A percentile compares a stretch with the other conserved stretches of the same genome.
Evolutionary conservation across 2,888 invertebrate genomes (phyloP).

Genomic region (Tipula vernalis): DNA sequence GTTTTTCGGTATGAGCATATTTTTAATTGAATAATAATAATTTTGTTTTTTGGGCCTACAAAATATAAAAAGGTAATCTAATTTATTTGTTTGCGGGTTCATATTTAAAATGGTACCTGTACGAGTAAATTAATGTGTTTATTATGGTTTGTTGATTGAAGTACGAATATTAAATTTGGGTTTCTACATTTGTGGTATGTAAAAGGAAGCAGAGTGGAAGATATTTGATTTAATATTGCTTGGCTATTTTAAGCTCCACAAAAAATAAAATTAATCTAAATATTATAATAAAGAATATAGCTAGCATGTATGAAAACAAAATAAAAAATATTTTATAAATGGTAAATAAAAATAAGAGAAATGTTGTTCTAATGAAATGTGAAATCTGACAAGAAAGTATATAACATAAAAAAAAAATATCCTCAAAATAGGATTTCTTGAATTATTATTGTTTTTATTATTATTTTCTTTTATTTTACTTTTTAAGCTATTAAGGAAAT

Average conservation of each 20-base stretch:
- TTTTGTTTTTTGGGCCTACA: background rate
- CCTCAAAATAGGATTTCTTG: background rate
- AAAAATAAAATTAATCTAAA: background rate
- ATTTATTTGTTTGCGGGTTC: background rate
- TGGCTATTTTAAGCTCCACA: background rate
- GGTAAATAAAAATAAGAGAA: background rate
- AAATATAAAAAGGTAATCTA: background rate
- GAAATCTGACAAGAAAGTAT: background rate
- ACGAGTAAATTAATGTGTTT: background rate
- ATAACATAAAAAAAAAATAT: background rate
- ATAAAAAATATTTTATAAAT: background rate
- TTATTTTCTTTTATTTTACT: background rate
- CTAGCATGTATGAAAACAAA: background rate
- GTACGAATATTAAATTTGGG: background rate
- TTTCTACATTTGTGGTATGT: background rate
- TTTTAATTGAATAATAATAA: background rate
- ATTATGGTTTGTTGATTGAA: background rate
- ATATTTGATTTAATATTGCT: background rate
- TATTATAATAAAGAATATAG: background rate
- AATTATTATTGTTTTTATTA: background rate
- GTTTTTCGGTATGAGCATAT: background rate
- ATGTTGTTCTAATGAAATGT: background rate
- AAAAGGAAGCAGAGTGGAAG: background rate
- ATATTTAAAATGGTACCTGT: background rate
- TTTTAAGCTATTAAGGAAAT: background rate